Evolutionary conservation across 2,888 invertebrate species (phyloP).

Genomic region (Psylliodes chrysocephalus): DNA sequence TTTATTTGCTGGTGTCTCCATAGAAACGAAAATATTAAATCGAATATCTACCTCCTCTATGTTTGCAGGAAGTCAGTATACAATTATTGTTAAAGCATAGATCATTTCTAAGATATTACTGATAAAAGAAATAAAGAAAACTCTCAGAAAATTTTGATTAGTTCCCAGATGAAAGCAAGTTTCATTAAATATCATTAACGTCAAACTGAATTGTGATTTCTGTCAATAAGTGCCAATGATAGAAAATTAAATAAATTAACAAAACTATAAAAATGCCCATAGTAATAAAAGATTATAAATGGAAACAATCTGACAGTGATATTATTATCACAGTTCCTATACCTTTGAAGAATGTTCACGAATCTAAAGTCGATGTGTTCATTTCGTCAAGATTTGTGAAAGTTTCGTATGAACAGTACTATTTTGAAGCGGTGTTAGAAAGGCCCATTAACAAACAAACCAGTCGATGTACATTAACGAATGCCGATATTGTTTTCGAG

Average conservation of each 20-base stretch:
- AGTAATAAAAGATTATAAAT: conserved; percentile 77
- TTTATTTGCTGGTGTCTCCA: background rate
- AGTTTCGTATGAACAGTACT: conserved; percentile 76
- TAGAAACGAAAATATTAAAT: background rate
- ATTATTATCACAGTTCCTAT: conserved; percentile 72
- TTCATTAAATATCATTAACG: too few species aligned
- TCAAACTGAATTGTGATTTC: too few species aligned
- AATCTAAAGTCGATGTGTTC: conserved; percentile 76
- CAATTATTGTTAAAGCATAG: too few species aligned
- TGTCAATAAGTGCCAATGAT: too few species aligned
- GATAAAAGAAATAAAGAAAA: too few species aligned
- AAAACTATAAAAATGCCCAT: conserved; percentile 71
- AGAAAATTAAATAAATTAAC: too few species aligned
- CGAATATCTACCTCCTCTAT: background rate
- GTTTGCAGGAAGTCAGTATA: too few species aligned
- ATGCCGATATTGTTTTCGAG: conserved; percentile 73
- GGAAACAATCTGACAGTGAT: conserved; percentile 73
- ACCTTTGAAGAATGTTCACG: conserved; percentile 71
- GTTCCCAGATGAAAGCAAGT: too few species aligned
- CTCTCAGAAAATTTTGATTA: too few species aligned
- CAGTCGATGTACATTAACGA: conserved; percentile 72
- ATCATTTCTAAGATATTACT: too few species aligned
- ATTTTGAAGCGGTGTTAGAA: conserved; percentile 79
- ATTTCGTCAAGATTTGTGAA: conserved; percentile 78
- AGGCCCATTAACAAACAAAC: conserved; percentile 70